These are phyloP conservation scores for Myopa testacea DNA, from an alignment of 2,888 invertebrate genomes.

Conservation along the genomic window DNA sequence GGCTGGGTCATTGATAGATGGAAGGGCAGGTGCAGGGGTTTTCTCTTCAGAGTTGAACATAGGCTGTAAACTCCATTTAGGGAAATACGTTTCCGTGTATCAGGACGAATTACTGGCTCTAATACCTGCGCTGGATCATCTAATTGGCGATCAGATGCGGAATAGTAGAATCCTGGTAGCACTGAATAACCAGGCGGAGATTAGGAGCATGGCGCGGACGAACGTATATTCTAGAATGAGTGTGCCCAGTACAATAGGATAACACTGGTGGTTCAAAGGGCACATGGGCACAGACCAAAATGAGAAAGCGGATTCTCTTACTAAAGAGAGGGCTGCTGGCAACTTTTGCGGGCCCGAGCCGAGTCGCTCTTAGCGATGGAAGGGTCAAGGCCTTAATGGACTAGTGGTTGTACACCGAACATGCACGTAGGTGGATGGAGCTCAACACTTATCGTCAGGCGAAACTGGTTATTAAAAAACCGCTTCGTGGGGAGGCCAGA, in stretches of 20 bases:
- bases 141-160: background rate
- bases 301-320: constrained; percentile 1
- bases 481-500: background rate
- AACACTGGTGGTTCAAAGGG: background rate
- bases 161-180: background rate
- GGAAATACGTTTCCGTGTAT: constrained; percentile 17
- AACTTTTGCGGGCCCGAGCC: constrained; percentile 6
- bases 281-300: background rate
- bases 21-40: background rate
- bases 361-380: background rate
- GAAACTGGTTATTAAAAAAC: background rate
- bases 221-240: background rate
- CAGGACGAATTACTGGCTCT: constrained; percentile 11
- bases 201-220: background rate
- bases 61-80: background rate
- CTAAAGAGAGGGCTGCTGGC: background rate
- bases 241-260: background rate
- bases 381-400: background rate
- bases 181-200: background rate
- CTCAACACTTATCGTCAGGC: background rate
- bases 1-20: constrained; percentile 17
- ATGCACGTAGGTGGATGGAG: background rate
- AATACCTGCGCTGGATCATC: constrained; percentile 15
- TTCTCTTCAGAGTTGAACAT: background rate
- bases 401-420: background rate